Base-by-base conservation (phyloP, 2,888 invertebrate genomes). In the Stenoptilia bipunctidactyla region DNA sequence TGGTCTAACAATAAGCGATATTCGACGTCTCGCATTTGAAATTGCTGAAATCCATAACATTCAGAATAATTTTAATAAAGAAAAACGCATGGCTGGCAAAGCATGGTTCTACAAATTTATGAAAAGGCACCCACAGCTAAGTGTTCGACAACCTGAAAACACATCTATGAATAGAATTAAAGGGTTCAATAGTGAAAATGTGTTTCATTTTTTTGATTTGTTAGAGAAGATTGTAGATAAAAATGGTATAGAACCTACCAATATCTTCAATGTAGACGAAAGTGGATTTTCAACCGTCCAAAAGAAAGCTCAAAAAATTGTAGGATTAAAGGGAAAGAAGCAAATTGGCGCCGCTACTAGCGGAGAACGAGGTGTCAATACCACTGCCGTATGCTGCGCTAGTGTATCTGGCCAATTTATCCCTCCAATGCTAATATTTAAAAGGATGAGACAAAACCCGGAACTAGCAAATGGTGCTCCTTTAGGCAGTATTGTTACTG, bases 261-360 rank as follows among this genome's bases (percentile, higher is more conserved):
- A 27, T 5, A 39, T 44, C 4, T 44, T 37, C 9, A 44, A 44
- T 34, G 40, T 43, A 12, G 43, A 45, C 20, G 45, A 42, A 39
- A 45, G 38, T 13, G 45, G 45, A 13, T 15, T 45, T 10, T 27
- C 41, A 1, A 43, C 45, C 2, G 45, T 49, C 2, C 49, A 44
- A 15, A 40, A 39, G 15, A 47, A 45, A 39, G 34, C 45, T 13
- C 41, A 41, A 15, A 41, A 47, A 38, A 38, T 49, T 27, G 6
- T 49, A 9, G 45, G 42, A 13, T 27, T 34, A 34, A 42, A 39
- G 33, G 46, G 45, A 1, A 42, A 45, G 15, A 42, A 37, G 15
- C 42, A 47, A 39, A 38, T 45, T 12, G 46, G 42, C 1, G 36
- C 42, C n/a, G 5, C 47, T 9, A 38, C 44, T 10, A 37, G 45